A percentile compares a stretch with the other conserved stretches of the same genome.
Conservation (phyloP, 1,140 invertebrate genomes). For the Gonioctena quinquepunctata region DNA sequence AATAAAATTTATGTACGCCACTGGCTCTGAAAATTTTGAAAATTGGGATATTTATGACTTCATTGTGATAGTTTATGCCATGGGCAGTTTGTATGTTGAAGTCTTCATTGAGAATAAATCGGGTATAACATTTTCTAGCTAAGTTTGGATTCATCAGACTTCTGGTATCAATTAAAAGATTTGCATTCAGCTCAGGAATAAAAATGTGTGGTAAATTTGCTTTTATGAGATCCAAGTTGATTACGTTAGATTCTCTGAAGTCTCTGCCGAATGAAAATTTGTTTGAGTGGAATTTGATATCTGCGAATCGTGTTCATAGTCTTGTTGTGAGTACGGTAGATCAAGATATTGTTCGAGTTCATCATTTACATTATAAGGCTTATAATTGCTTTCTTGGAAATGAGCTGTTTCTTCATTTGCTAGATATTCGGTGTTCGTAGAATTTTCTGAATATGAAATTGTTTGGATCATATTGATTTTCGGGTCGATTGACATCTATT, state of each 20-base stretch:
- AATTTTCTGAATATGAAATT: neutral
- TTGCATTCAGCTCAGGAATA: neutral
- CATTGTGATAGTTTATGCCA: slow-evolving; percentile 5
- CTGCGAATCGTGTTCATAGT: no score
- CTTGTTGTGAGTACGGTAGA: no score
- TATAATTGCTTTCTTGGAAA: no score
- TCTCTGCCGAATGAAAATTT: no score
- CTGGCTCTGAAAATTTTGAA: slow-evolving; percentile 5
- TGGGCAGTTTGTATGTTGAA: slow-evolving; percentile 21
- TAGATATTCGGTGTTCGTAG: no score
- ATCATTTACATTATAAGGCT: no score
- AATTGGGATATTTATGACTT: neutral
- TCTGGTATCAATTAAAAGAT: neutral
- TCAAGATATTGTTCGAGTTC: no score
- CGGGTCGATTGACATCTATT: neutral
- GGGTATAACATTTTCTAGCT: neutral
- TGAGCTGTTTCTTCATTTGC: no score
- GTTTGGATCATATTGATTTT: neutral
- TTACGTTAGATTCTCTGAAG: no score
- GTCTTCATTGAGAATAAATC: neutral
- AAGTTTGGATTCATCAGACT: neutral
- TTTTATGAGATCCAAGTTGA: neutral
- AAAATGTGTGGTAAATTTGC: neutral
- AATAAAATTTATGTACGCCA: neutral
- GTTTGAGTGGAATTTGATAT: no score